Conservation (phyloP, 2,113 vertebrate genomes). For the Romanogobio albipinnatus region DNA sequence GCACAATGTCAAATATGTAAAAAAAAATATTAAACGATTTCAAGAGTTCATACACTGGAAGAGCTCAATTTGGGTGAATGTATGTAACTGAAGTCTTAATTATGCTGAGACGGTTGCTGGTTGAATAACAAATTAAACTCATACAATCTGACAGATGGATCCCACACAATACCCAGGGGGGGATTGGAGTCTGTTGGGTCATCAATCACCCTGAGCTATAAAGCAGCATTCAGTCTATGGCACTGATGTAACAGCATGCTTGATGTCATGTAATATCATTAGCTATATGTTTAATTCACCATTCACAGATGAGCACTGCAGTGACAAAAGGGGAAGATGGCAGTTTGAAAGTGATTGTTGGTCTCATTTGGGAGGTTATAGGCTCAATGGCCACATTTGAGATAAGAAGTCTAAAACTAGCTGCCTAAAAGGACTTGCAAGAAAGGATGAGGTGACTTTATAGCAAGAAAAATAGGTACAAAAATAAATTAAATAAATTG, state of each 20-base stretch:
- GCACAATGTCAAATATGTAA: neutral
- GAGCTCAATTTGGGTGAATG: conserved; percentile 47
- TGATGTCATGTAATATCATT: conserved; percentile 65
- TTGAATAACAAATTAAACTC: conserved; percentile 77
- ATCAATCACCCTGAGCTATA: conserved; percentile 76
- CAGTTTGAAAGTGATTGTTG: neutral
- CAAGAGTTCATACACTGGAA: neutral
- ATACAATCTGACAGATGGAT: conserved; percentile 67
- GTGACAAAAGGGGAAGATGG: neutral
- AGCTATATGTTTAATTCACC: conserved; percentile 37
- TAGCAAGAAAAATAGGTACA: neutral
- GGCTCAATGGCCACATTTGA: conserved; percentile 23
- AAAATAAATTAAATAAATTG: neutral
- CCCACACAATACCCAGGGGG: conserved; percentile 65
- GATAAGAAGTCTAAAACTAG: neutral
- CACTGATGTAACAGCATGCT: conserved; percentile 73
- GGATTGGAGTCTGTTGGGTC: conserved; percentile 76
- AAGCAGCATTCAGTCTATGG: conserved; percentile 66
- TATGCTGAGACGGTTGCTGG: conserved; percentile 70
- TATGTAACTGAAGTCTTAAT: conserved; percentile 56
- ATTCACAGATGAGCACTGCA: conserved; percentile 42
- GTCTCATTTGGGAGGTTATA: conserved; percentile 15
- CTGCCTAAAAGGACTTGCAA: neutral
- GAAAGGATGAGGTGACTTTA: neutral
- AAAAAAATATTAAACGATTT: neutral